phyloP scores from a whole-genome alignment of 2,888 invertebrate genomes.

The Raillietiella orientalis region DNA sequence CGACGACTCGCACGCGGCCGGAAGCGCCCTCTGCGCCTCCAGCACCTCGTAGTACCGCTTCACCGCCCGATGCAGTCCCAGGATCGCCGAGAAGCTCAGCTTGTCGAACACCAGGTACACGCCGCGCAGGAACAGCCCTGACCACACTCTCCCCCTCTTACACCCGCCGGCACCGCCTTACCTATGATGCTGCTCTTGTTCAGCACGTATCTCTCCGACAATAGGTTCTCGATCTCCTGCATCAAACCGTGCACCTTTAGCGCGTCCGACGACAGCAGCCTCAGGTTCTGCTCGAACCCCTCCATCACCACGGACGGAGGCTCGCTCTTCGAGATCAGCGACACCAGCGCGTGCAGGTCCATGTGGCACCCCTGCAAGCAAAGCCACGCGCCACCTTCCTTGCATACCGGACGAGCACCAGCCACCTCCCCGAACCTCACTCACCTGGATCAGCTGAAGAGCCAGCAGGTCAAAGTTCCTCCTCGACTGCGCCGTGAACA shows the following conservation, averaged over 20 bases:
- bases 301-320: too few species aligned
- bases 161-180: slow-evolving; percentile 10
- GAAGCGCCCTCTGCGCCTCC: too few species aligned
- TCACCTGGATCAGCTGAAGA: slow-evolving; percentile 41
- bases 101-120: slow-evolving; percentile 49
- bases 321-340: slow-evolving; percentile 24
- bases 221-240: slow-evolving; percentile 25
- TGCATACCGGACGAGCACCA: too few species aligned
- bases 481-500: slow-evolving; percentile 23
- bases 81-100: slow-evolving; percentile 48
- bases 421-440: too few species aligned
- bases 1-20: too few species aligned
- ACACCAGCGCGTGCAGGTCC: slow-evolving; percentile 29
- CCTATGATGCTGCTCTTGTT: slow-evolving; percentile 32
- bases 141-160: slow-evolving; percentile 9
- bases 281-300: too few species aligned
- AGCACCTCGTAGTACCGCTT: slow-evolving; percentile 33
- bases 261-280: too few species aligned
- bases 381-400: too few species aligned
- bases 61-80: slow-evolving; percentile 33
- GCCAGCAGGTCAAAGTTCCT: slow-evolving; percentile 47
- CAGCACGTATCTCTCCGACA: slow-evolving; percentile 22
- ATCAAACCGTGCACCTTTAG: slow-evolving; percentile 30
- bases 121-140: slow-evolving; percentile 46
- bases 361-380: slow-evolving; percentile 37